Percentiles rank a stretch among this genome's conserved stretches.
Conservation (phyloP, 2,113 vertebrate species). For the Sialia sialis region DNA sequence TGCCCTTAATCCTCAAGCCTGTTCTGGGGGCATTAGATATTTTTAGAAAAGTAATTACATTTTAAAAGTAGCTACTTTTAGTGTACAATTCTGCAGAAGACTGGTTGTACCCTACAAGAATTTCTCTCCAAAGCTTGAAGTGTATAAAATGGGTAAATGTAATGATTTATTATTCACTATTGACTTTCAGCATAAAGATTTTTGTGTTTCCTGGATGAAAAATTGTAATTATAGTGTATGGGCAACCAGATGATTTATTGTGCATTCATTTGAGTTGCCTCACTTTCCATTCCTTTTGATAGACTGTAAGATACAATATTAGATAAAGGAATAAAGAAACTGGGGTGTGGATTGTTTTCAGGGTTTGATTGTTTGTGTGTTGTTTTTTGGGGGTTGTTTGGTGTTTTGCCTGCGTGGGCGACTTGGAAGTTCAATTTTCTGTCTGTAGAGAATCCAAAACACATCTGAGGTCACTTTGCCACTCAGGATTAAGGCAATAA, state of each 20-base stretch:
- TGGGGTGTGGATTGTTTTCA: not conserved
- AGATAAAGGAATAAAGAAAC: not conserved
- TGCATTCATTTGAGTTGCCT: not conserved
- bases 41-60: not conserved
- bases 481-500: not conserved
- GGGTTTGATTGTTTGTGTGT: not conserved
- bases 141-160: not conserved
- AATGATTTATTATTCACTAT: not conserved
- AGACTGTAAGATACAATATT: not conserved
- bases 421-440: not conserved
- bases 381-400: not conserved
- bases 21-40: not conserved
- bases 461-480: not conserved
- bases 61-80: not conserved
- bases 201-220: not conserved
- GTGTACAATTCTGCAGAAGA: not conserved
- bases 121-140: not conserved
- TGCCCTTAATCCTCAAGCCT: not conserved
- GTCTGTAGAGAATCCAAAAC: not conserved
- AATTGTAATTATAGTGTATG: not conserved
- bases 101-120: not conserved
- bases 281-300: not conserved
- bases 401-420: not conserved
- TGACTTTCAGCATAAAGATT: not conserved
- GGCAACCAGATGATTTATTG: not conserved